Conservation (phyloP, 2,797 vertebrate genomes). For the Pangasius mekongensis region DNA sequence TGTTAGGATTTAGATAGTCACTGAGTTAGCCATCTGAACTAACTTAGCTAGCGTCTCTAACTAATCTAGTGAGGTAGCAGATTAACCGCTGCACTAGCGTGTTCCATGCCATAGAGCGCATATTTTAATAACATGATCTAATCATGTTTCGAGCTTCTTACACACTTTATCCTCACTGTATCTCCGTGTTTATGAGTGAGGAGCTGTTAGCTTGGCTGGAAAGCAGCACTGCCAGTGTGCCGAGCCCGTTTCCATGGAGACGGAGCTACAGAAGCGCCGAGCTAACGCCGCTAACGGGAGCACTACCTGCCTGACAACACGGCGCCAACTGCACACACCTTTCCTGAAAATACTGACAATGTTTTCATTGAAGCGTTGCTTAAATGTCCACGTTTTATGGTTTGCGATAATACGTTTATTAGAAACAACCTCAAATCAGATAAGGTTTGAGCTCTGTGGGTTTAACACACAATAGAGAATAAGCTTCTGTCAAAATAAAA, state of each 20-base stretch:
- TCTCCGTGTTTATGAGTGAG: too few species aligned
- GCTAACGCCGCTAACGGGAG: neutral
- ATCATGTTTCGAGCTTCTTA: neutral
- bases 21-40: neutral
- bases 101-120: neutral
- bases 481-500: conserved; percentile 8
- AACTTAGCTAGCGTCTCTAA: neutral
- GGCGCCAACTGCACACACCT: neutral
- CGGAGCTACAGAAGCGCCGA: conserved; percentile 6
- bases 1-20: neutral
- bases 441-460: neutral
- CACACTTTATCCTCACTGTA: neutral
- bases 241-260: conserved; percentile 59
- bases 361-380: neutral
- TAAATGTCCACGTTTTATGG: neutral
- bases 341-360: neutral
- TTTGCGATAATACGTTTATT: neutral
- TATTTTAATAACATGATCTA: neutral
- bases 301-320: neutral
- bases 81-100: neutral
- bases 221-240: conserved; percentile 4
- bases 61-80: neutral
- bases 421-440: neutral
- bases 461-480: neutral
- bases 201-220: neutral